Evolutionary conservation across 2,113 vertebrate species (phyloP), one percentile per base, ranked within the genome.

Genomic region (Rallus limicola): DNA sequence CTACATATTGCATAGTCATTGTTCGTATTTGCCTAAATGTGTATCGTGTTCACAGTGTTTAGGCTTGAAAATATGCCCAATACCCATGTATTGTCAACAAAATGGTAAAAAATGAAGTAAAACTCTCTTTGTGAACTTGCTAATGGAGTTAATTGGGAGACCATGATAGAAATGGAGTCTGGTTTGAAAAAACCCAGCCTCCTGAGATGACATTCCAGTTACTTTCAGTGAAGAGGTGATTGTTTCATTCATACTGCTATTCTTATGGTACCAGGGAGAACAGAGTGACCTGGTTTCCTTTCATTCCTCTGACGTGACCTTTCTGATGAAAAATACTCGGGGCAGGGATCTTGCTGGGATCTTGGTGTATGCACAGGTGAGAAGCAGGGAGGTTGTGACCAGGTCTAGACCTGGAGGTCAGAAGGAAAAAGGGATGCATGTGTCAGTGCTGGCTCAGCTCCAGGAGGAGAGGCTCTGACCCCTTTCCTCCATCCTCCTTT

Each of bases 231-330:
- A 55, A 67, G 62, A 33, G 6, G 20, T 26, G 52, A 28, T 63
- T 20, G 33, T 78, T 94, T 87, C 23, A 48, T 71, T 87, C 52
- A 14, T 63, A 24, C 44, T 76, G 18, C 29, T 42, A 71, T 85
- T 89, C 23, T 46, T 29, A 26, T 0, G 0, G 19, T 58, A 26
- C 24, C 7, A 8, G 50, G 40, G 86, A 52, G 36, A 85, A 52
- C 56, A 64, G 21, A 38, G 14, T 0, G 1, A 82, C 56, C 20
- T 20, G 17, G 16, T 74, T 94, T 60, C 3, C 36, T 88, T 77
- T 79, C 5, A 34, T 83, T 90, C 76, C 65, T 60, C 40, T 1
- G 55, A 23, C 3, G 3, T 72, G 40, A 52, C 33, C 11, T 67
- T 90, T 85, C 34, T 69, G 29, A 4, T 44, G 71, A 46, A 55